Conservation (phyloP, 2,113 vertebrate species). For the Myrmecophaga tridactyla region DNA sequence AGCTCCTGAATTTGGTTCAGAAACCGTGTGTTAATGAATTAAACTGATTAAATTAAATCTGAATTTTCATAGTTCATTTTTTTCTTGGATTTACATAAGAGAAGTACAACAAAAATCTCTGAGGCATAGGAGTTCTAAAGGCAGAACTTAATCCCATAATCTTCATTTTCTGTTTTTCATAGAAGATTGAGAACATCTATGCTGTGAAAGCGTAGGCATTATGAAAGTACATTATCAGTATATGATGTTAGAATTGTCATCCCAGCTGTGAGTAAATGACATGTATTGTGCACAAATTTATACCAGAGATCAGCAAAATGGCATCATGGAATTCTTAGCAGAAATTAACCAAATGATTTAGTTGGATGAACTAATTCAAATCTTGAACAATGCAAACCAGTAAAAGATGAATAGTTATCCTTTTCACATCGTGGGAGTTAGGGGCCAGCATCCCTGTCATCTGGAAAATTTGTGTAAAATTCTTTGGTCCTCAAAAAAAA, state of each 20-base stretch:
- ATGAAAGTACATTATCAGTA: conserved; percentile 1
- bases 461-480: no score
- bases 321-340: conserved; percentile 1
- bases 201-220: neutral
- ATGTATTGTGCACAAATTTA: conserved; percentile 35
- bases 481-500: no score
- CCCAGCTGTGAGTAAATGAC: neutral
- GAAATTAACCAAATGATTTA: conserved; percentile 36
- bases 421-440: no score
- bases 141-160: neutral
- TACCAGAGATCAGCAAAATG: neutral
- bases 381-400: neutral
- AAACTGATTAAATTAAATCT: neutral
- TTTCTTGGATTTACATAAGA: neutral
- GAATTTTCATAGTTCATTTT: neutral
- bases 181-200: neutral
- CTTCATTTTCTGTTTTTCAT: neutral
- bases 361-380: neutral
- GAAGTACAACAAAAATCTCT: neutral
- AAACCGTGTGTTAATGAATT: neutral
- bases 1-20: conserved; percentile 24
- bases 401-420: neutral
- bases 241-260: neutral
- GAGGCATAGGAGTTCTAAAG: neutral
- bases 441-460: no score